A percentile compares a stretch with the other conserved stretches of the same genome.
These are phyloP conservation scores for Drosophila pseudoananassae DNA, from an alignment of 1,140 invertebrate species.

Conservation along the genomic window DNA sequence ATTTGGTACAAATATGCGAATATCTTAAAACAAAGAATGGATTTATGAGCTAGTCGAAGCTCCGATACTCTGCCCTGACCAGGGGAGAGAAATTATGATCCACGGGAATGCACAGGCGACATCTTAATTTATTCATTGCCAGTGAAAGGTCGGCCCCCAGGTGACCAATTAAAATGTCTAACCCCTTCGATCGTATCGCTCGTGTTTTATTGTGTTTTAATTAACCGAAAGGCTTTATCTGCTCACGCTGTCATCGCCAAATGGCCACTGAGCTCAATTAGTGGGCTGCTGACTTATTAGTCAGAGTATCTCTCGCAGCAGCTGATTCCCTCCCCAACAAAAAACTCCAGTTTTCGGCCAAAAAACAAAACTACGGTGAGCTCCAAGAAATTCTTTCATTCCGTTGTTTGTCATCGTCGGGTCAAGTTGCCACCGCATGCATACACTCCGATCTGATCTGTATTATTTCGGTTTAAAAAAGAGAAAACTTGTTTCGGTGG, in stretches of 20 bases:
- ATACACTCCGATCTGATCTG: constrained; percentile 5
- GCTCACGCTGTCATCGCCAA: constrained; percentile 38
- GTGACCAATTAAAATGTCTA: constrained; percentile 14
- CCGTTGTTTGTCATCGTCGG: constrained; percentile 56
- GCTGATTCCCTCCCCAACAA: constrained; percentile 7
- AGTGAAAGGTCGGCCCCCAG: constrained; percentile 25
- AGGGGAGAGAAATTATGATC: constrained; percentile 2
- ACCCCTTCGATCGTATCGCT: constrained; percentile 2
- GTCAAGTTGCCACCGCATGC: constrained; percentile 49
- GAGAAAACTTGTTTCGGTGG: constrained; percentile 69
- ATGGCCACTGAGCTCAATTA: constrained; percentile 43
- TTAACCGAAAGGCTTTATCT: constrained; percentile 5
- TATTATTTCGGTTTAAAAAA: constrained; percentile 31
- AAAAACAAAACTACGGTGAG: constrained; percentile 69
- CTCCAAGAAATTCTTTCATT: constrained; percentile 71
- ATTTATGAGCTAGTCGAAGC: constrained; percentile 1
- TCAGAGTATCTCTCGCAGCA: constrained; percentile 33
- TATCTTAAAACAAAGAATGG: constrained; percentile 19
- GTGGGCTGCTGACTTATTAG: constrained; percentile 29
- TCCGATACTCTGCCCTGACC: constrained; percentile 7
- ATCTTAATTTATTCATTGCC: constrained; percentile 7
- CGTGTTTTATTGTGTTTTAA: constrained; percentile 20
- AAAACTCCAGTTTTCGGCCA: constrained; percentile 26
- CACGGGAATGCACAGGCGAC: background rate
- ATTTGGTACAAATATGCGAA: constrained; percentile 57